phyloP scores from a whole-genome alignment of 2,888 invertebrate species.

The Branchellion lobata region DNA sequence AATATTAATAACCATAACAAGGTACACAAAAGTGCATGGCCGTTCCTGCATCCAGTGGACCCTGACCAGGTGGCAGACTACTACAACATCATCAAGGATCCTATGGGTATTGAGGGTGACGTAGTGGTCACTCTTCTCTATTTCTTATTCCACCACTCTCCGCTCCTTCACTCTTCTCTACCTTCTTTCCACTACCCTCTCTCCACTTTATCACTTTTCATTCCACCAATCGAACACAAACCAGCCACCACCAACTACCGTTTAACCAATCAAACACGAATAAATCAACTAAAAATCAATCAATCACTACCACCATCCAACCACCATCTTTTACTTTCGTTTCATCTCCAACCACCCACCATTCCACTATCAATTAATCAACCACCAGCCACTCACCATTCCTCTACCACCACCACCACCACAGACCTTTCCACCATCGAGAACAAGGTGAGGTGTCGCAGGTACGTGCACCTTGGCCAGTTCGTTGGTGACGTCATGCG shows the following conservation, averaged over 20 bases:
- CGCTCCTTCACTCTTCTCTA: no score
- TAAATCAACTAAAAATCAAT: no score
- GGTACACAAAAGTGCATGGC: slow-evolving; percentile 93
- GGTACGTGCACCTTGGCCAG: slow-evolving; percentile 84
- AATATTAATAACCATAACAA: slow-evolving; percentile 58
- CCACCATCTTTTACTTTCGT: no score
- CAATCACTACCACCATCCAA: no score
- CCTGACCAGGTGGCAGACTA: slow-evolving; percentile 93
- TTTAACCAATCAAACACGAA: no score
- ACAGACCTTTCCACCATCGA: slow-evolving; percentile 90
- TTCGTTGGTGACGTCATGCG: slow-evolving; percentile 96
- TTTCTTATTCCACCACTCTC: no score
- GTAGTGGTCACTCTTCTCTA: neutral
- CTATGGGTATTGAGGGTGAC: slow-evolving; percentile 63
- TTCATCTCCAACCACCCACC: no score
- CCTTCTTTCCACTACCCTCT: neutral
- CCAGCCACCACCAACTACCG: no score
- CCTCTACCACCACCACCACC: no score
- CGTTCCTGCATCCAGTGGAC: slow-evolving; percentile 95
- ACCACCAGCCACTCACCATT: no score
- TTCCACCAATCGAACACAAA: no score
- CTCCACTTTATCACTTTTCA: neutral
- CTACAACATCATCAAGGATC: slow-evolving; percentile 70
- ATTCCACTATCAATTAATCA: no score
- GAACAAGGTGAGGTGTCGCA: slow-evolving; percentile 73